Conservation (phyloP, 23 tunicate genomes). For the Oikopleura dioica region DNA sequence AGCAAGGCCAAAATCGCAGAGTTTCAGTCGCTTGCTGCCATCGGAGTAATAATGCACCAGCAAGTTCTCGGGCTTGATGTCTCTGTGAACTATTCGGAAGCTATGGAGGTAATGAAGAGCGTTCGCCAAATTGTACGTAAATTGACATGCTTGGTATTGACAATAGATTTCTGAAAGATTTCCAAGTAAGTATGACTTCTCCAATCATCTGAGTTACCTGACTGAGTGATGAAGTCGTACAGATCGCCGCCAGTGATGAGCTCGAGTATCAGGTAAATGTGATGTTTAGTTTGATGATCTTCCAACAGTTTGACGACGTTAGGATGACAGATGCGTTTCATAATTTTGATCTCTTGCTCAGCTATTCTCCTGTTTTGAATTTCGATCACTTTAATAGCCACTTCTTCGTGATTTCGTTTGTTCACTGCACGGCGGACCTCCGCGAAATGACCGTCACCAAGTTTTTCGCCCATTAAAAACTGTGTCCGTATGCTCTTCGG, state of each 20-base stretch:
- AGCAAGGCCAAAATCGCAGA: slow-evolving; percentile 4
- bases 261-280: neutral
- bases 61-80: neutral
- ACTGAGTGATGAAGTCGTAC: neutral
- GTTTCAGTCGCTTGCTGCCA: neutral
- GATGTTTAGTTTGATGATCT: neutral
- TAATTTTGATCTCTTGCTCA: neutral
- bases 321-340: slow-evolving; percentile 3
- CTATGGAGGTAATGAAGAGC: slow-evolving; percentile 4
- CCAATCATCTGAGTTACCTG: neutral
- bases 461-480: neutral
- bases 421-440: neutral
- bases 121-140: slow-evolving; percentile 3
- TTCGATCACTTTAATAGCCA: slow-evolving; percentile 1
- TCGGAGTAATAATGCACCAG: neutral
- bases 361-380: neutral
- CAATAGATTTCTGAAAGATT: neutral
- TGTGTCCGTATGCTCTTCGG: neutral
- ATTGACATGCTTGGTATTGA: neutral
- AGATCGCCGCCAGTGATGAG: neutral
- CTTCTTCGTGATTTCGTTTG: neutral
- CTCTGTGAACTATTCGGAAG: slow-evolving; percentile 4
- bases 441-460: slow-evolving; percentile 12
- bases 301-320: neutral
- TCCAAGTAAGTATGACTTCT: neutral